Evolutionary conservation across 30 jellyfish, hydroid and myxozoan species (phyloP).

Genomic region (Hydractinia echinata): DNA sequence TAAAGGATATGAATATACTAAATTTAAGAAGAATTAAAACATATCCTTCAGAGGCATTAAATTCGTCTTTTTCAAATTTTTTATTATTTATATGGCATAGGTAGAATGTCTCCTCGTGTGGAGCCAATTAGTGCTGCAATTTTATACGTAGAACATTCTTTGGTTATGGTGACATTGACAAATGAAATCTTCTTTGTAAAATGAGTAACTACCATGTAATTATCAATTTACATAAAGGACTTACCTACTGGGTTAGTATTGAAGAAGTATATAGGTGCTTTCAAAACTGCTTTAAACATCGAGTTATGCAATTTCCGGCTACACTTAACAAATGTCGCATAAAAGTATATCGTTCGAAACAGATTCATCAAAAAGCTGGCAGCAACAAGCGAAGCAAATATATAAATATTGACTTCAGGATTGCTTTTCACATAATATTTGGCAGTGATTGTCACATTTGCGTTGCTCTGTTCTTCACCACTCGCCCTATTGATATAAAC

Average conservation of each 20-base stretch:
- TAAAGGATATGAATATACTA: too few species aligned
- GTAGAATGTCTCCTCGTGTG: too few species aligned
- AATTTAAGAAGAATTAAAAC: too few species aligned
- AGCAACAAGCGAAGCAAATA: not conserved
- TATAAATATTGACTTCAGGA: not conserved
- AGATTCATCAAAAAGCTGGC: not conserved
- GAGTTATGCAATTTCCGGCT: not conserved
- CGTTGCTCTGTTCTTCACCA: not conserved
- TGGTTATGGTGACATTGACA: too few species aligned
- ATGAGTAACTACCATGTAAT: too few species aligned
- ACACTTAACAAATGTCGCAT: not conserved
- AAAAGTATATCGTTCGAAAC: not conserved
- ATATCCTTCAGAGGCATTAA: too few species aligned
- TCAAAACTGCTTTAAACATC: not conserved
- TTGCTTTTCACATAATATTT: not conserved
- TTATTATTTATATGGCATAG: too few species aligned
- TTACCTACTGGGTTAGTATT: constrained; percentile 5
- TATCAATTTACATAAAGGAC: not conserved
- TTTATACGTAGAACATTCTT: too few species aligned
- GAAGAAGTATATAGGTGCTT: constrained; percentile 8
- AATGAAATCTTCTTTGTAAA: too few species aligned
- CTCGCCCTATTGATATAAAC: not conserved
- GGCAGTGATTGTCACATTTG: not conserved
- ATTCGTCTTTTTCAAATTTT: too few species aligned
- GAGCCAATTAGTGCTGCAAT: too few species aligned